Percentiles rank a stretch among this genome's conserved stretches.
Evolutionary conservation across 92 coral and sea anemone species (phyloP).

Genomic region (Metridium senile): DNA sequence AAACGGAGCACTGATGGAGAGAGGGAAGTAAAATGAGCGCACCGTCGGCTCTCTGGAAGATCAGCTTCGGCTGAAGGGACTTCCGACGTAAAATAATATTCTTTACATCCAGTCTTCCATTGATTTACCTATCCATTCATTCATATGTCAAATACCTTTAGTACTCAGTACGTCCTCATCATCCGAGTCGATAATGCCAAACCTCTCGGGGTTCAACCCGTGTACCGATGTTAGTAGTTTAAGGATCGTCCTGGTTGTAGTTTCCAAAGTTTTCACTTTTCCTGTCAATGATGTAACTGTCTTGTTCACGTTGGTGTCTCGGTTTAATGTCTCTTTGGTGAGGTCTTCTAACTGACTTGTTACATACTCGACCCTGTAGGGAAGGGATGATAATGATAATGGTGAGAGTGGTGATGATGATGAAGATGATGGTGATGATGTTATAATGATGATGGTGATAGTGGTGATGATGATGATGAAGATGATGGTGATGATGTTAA

Average conservation of each 20-base stretch:
- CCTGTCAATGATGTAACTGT: slow-evolving; percentile 6
- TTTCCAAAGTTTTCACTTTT: slow-evolving; percentile 17
- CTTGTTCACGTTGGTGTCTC: slow-evolving; percentile 23
- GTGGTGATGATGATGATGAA: neutral
- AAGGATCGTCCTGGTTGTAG: slow-evolving; percentile 27
- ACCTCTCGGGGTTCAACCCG: slow-evolving; percentile 27
- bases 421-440: neutral
- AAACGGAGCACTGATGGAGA: too few relatives aligned
- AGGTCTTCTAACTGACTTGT: slow-evolving; percentile 48
- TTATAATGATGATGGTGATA: neutral
- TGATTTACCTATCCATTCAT: too few relatives aligned
- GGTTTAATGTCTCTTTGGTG: slow-evolving; percentile 33
- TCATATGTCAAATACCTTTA: too few relatives aligned
- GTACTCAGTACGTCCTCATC: slow-evolving; percentile 24
- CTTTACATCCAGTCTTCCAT: too few relatives aligned
- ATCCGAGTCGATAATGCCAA: slow-evolving; percentile 22
- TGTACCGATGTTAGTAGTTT: slow-evolving; percentile 13
- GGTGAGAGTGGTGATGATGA: neutral
- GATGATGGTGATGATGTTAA: too few relatives aligned
- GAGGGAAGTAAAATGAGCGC: too few relatives aligned
- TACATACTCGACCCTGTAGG: slow-evolving; percentile 36
- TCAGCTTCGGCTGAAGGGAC: too few relatives aligned
- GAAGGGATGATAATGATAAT: neutral
- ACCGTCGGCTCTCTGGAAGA: too few relatives aligned
- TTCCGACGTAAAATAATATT: too few relatives aligned